Conservation (phyloP, 2,113 vertebrate genomes). For the Cryptotis parvus region DNA sequence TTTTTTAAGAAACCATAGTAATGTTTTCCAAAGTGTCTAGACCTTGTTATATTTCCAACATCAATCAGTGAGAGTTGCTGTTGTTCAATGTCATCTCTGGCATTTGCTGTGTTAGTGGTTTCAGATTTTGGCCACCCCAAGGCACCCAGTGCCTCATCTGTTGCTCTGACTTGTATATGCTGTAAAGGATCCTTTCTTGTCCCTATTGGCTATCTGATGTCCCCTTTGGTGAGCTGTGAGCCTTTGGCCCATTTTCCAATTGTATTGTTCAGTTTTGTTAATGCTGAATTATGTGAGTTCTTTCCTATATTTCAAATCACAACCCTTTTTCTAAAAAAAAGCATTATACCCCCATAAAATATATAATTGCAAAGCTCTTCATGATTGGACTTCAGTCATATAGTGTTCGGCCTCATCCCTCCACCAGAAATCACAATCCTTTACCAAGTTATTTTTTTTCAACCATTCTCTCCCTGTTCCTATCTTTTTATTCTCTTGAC, state of each 20-base stretch:
- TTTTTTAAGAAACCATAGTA: background rate
- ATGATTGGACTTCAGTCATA: too few species aligned
- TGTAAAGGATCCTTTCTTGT: background rate
- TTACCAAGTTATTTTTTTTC: background rate
- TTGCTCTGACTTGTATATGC: background rate
- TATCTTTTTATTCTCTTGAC: slow-evolving; percentile 18
- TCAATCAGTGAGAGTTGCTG: background rate
- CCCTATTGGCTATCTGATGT: background rate
- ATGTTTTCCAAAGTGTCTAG: background rate
- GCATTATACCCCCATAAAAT: too few species aligned
- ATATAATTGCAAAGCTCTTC: too few species aligned
- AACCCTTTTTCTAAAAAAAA: too few species aligned
- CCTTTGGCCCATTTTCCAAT: background rate
- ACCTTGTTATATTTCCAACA: background rate
- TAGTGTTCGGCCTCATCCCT: too few species aligned
- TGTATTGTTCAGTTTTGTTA: background rate
- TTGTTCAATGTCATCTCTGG: background rate
- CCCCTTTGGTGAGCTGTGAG: background rate
- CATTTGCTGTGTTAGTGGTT: background rate
- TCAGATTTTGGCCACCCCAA: background rate
- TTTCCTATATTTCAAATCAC: background rate
- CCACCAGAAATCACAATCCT: background rate
- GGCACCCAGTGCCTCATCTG: background rate
- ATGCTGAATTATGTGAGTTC: slow-evolving; percentile 6
- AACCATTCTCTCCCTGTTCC: background rate